These are phyloP conservation scores for Ophraella communa DNA, from an alignment of 2,888 invertebrate genomes.

Conservation along the genomic window DNA sequence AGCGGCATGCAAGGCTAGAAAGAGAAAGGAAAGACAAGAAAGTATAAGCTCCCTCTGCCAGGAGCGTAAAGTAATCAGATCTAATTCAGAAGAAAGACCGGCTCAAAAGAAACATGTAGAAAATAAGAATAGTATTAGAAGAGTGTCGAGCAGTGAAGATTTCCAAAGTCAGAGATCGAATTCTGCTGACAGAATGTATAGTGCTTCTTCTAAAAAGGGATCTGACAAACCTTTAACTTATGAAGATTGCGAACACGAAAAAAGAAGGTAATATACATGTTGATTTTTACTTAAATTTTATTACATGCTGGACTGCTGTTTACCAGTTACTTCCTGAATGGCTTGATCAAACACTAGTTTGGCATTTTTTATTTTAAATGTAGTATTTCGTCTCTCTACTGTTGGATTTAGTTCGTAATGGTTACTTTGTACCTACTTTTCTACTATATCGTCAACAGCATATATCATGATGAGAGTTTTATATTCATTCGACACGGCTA, in stretches of 20 bases:
- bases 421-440: no score
- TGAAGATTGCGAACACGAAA: conserved; percentile 69
- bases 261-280: conserved; percentile 57
- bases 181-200: conserved; percentile 48
- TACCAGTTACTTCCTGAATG: no score
- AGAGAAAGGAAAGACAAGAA: conserved; percentile 71
- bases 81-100: conserved; percentile 67
- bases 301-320: no score
- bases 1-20: conserved; percentile 60
- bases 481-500: no score
- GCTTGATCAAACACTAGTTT: no score
- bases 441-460: no score
- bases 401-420: no score
- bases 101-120: conserved; percentile 54
- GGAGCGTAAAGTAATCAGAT: conserved; percentile 68
- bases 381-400: no score
- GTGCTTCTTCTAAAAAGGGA: conserved; percentile 49
- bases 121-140: conserved; percentile 58
- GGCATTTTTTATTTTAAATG: no score
- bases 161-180: conserved; percentile 57
- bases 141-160: conserved; percentile 71
- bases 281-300: not conserved
- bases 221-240: conserved; percentile 55
- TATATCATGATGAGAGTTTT: no score
- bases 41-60: conserved; percentile 64